These are phyloP conservation scores for Euwallacea fornicatus DNA, from an alignment of 1,140 invertebrate species.

Conservation along the genomic window DNA sequence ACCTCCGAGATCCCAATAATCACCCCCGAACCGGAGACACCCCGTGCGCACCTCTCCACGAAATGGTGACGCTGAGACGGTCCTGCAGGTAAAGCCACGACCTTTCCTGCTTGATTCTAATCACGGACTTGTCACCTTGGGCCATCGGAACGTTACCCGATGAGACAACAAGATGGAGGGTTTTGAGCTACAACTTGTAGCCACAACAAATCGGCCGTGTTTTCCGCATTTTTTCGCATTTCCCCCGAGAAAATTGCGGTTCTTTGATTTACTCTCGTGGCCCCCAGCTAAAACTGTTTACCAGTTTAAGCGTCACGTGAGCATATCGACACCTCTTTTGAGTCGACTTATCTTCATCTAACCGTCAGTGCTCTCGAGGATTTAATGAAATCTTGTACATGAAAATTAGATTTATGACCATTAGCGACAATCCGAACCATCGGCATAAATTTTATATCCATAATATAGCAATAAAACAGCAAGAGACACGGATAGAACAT, in stretches of 20 bases:
- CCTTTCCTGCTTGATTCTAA: conserved; percentile 31
- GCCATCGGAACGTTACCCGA: conserved; percentile 29
- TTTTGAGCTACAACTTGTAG: conserved; percentile 24
- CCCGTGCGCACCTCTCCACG: neutral
- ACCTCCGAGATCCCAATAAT: neutral
- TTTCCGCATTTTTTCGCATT: conserved; percentile 30
- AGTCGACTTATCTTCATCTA: conserved; percentile 9
- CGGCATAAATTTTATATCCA: conserved; percentile 19
- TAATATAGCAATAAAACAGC: conserved; percentile 28
- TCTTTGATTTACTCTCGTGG: conserved; percentile 22
- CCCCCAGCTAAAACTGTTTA: conserved; percentile 5
- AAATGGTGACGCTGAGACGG: neutral
- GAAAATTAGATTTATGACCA: conserved; percentile 12
- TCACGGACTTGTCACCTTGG: conserved; percentile 33
- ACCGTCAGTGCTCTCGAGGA: neutral
- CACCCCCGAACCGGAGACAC: neutral
- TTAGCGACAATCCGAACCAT: conserved; percentile 10
- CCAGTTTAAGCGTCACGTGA: neutral
- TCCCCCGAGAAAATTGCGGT: conserved; percentile 26
- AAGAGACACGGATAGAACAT: conserved; percentile 22
- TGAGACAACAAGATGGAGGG: conserved; percentile 35
- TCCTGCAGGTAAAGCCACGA: conserved; percentile 15
- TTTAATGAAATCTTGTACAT: neutral
- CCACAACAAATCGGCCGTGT: conserved; percentile 28
- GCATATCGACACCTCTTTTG: conserved; percentile 16